These are phyloP conservation scores for Spilosoma lubricipeda DNA, from an alignment of 2,888 invertebrate species.

Conservation along the genomic window DNA sequence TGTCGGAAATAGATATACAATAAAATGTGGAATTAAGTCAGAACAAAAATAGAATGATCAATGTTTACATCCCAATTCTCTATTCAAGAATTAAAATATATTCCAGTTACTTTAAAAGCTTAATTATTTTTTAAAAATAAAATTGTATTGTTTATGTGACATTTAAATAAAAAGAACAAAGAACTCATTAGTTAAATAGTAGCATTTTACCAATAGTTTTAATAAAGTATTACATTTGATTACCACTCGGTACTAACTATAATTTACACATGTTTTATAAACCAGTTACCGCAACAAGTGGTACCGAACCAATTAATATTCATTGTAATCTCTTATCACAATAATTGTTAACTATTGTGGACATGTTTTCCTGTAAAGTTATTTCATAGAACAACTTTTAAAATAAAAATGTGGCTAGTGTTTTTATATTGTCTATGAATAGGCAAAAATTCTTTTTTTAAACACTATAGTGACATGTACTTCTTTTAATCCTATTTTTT, in stretches of 20 bases:
- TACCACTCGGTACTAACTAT: not conserved
- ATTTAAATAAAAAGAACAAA: not conserved
- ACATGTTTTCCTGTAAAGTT: slow-evolving; percentile 5
- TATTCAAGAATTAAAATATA: not conserved
- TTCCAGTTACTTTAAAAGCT: not conserved
- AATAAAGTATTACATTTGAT: not conserved
- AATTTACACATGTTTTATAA: not conserved
- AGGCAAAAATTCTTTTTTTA: not conserved
- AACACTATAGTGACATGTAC: not conserved
- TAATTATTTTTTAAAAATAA: not conserved
- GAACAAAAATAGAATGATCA: no score
- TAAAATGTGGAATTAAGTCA: no score
- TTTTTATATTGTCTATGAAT: not conserved
- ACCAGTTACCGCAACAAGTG: not conserved
- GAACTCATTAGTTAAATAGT: not conserved
- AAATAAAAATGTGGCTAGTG: not conserved
- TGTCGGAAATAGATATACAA: no score
- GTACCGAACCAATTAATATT: not conserved
- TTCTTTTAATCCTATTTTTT: not conserved
- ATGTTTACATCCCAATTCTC: no score
- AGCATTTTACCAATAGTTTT: not conserved
- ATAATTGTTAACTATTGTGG: not conserved
- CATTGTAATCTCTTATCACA: slow-evolving; percentile 5
- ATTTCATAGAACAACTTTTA: not conserved
- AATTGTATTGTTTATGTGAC: not conserved